phyloP scores from a whole-genome alignment of 2,888 invertebrate genomes.

The Colletes collaris region DNA sequence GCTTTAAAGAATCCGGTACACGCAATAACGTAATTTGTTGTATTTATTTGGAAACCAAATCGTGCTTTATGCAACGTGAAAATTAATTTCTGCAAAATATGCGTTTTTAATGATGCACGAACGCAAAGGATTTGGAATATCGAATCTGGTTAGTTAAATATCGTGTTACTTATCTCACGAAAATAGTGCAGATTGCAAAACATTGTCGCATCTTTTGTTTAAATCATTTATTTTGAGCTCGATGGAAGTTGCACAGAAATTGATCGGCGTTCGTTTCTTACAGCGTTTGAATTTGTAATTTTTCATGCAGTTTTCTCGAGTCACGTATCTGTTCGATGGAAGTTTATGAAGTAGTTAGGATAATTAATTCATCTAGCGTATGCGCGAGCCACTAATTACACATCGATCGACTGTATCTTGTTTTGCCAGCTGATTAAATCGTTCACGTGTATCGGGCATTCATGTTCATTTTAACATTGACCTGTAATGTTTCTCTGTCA shows the following conservation, averaged over 20 bases:
- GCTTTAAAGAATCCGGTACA: not conserved
- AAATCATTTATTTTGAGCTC: too few species aligned
- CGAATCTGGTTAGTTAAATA: too few species aligned
- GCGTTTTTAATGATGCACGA: too few species aligned
- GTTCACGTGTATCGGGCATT: not conserved
- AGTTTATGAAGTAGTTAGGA: constrained; percentile 18
- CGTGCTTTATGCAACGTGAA: too few species aligned
- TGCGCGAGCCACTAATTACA: constrained; percentile 36
- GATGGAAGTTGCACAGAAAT: too few species aligned
- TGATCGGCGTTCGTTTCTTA: not conserved
- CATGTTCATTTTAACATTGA: constrained; percentile 1
- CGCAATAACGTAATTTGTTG: not conserved
- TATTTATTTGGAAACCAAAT: too few species aligned
- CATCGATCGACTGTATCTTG: constrained; percentile 50
- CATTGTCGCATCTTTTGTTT: too few species aligned
- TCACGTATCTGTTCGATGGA: not conserved
- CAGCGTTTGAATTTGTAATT: not conserved
- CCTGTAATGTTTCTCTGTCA: not conserved
- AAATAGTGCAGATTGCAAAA: too few species aligned
- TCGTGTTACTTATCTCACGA: too few species aligned
- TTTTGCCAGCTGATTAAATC: constrained; percentile 21
- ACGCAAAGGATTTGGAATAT: too few species aligned
- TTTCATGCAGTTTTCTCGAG: not conserved
- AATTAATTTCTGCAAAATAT: too few species aligned
- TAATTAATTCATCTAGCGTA: constrained; percentile 40